These are phyloP conservation scores for Solea solea DNA, from an alignment of 2,113 vertebrate species.

Conservation along the genomic window DNA sequence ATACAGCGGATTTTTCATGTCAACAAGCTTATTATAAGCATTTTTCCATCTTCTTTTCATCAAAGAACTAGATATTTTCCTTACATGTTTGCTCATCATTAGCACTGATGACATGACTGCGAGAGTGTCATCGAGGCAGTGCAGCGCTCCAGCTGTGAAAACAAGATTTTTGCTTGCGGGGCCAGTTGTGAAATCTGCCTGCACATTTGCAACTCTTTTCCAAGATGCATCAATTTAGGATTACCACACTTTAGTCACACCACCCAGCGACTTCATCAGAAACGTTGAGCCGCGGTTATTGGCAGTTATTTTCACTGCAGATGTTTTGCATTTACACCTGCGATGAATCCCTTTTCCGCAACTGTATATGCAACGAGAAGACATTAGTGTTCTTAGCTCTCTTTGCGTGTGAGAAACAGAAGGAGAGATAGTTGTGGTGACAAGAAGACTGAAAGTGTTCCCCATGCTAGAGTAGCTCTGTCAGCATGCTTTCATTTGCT, in stretches of 20 bases:
- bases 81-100: neutral
- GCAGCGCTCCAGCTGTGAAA: neutral
- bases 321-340: neutral
- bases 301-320: no score
- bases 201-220: neutral
- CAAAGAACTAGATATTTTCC: neutral
- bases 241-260: neutral
- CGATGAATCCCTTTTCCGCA: neutral
- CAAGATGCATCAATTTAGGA: neutral
- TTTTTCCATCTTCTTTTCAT: neutral
- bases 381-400: neutral
- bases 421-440: constrained; percentile 12
- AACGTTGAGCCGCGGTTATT: neutral
- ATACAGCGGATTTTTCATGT: neutral
- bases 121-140: neutral
- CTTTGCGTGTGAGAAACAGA: constrained; percentile 3
- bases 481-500: constrained; percentile 39
- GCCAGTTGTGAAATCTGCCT: neutral
- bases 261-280: neutral
- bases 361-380: neutral
- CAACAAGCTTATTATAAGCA: neutral
- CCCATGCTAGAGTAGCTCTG: constrained; percentile 47
- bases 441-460: constrained; percentile 38
- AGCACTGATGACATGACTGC: neutral
- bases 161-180: neutral